Evolutionary conservation across 2,888 invertebrate genomes (phyloP).

Genomic region (Empis stercorea): DNA sequence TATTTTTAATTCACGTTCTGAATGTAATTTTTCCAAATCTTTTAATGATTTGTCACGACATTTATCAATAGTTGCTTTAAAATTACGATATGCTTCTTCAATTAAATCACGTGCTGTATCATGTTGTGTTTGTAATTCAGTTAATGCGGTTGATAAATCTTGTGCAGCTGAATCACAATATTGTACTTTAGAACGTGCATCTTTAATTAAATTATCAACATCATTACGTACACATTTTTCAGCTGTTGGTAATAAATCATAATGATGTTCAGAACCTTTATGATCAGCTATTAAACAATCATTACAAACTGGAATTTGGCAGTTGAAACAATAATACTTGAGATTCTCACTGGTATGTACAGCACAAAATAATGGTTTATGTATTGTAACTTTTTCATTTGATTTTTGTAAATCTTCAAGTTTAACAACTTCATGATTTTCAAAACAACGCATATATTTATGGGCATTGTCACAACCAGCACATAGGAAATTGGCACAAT

Average conservation of each 20-base stretch:
- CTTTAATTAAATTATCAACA: slow-evolving; percentile 56
- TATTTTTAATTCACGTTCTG: slow-evolving; percentile 72
- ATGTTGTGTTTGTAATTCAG: slow-evolving; percentile 75
- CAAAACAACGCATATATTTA: slow-evolving; percentile 93
- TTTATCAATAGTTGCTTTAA: slow-evolving; percentile 68
- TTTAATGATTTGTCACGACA: slow-evolving; percentile 63
- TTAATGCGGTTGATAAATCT: slow-evolving; percentile 63
- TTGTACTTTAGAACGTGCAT: slow-evolving; percentile 62
- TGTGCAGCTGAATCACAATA: slow-evolving; percentile 64
- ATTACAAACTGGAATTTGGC: slow-evolving; percentile 73
- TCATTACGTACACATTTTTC: slow-evolving; percentile 68
- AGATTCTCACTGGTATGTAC: slow-evolving; percentile 71
- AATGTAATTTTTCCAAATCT: slow-evolving; percentile 63
- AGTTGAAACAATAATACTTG: slow-evolving; percentile 78
- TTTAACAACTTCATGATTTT: slow-evolving; percentile 82
- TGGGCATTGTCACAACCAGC: slow-evolving; percentile 91
- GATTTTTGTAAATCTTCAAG: slow-evolving; percentile 74
- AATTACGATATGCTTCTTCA: slow-evolving; percentile 65
- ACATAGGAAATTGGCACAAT: slow-evolving; percentile 89
- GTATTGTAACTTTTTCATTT: slow-evolving; percentile 64
- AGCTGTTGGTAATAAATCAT: slow-evolving; percentile 67
- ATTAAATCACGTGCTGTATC: slow-evolving; percentile 75
- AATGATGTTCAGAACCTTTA: slow-evolving; percentile 69
- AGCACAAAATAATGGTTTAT: slow-evolving; percentile 77
- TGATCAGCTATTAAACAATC: slow-evolving; percentile 78